Base-by-base conservation (phyloP, 1,140 invertebrate genomes). In the Drosophila trapezifrons region DNA sequence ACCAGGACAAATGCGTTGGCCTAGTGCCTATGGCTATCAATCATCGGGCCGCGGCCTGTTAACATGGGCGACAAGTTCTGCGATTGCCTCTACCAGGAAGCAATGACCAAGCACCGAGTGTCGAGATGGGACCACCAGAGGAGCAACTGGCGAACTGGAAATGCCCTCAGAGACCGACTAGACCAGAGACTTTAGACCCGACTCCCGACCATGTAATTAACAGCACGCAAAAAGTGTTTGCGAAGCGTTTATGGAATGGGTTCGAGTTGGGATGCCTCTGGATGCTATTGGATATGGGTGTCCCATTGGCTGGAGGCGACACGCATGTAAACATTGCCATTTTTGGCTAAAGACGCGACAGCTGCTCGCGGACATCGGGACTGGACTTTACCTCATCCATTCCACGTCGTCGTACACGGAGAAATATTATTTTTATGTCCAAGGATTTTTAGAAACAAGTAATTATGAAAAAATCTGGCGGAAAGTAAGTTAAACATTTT, bases 271-370 rank as follows among this genome's bases (percentile, higher is more conserved):
- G 67, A 57, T 62, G 55, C 13, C 8, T 27, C 25, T 74, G 64
- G 63, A 15, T 25, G 38, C 64, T 47, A 72, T 72, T 72, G 69
- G 70, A 70, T 70, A 70, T 70, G 66, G 66, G 66, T 70, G 66
- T 70, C 66, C 66, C 64, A 70, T 70, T 69, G 65, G 66, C 62
- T 57, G 73, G 64, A 43, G 66, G 83, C 82, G 84, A 89, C 85
- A 89, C 85, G 85, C 80, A 89, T 90, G 80, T 89, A 84, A 85
- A 90, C 84, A 90, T 89, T 90, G 70, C 85, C 85, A 89, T 89
- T 89, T 89, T 89, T 89, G 85, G 85, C 77, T 87, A 90, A 80
- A 84, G 85, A 80, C 84, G 84, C 84, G 84, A 87, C 84, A 89
- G 80, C 58, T 84, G 83, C 32, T 56, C 2, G 29, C 8, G 66